Conservation (phyloP, 1,140 invertebrate genomes). For the Drosophila sechellia region DNA sequence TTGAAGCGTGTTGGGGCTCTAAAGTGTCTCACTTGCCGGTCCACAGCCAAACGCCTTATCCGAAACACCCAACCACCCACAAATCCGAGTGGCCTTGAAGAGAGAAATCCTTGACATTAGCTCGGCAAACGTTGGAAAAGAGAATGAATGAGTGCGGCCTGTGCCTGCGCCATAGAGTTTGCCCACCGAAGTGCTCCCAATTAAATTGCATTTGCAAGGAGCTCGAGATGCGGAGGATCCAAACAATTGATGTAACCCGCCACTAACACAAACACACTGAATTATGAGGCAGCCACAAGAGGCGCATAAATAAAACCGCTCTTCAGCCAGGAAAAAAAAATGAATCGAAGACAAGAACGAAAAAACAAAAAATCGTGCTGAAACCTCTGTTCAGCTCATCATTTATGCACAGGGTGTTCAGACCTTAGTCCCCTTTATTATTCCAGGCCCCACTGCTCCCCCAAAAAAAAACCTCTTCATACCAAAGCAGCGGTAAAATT, state of each 20-base stretch:
- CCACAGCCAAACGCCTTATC: background rate
- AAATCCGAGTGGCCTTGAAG: slow-evolving; percentile 24
- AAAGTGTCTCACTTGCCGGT: slow-evolving; percentile 27
- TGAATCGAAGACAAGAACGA: slow-evolving; percentile 36
- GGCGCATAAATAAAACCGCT: slow-evolving; percentile 82
- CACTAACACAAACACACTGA: slow-evolving; percentile 47
- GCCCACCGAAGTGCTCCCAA: slow-evolving; percentile 56
- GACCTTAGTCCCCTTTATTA: background rate
- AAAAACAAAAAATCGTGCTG: slow-evolving; percentile 48
- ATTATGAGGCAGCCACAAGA: slow-evolving; percentile 77
- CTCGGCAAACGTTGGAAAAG: slow-evolving; percentile 19
- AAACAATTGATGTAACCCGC: slow-evolving; percentile 63
- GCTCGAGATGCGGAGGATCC: background rate
- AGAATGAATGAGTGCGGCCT: slow-evolving; percentile 10
- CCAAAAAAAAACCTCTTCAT: background rate
- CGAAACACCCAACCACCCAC: background rate
- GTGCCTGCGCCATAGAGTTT: slow-evolving; percentile 11
- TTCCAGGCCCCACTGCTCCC: background rate
- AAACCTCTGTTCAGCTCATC: slow-evolving; percentile 57
- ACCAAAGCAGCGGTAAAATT: slow-evolving; percentile 72
- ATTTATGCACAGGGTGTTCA: slow-evolving; percentile 62
- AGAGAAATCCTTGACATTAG: slow-evolving; percentile 45
- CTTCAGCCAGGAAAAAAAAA: slow-evolving; percentile 28
- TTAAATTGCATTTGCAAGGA: slow-evolving; percentile 59
- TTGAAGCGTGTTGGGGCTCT: slow-evolving; percentile 40